Evolutionary conservation across 1,140 invertebrate species (phyloP), one percentile per base, ranked within the genome.

Genomic region (Papilio polyxenes): DNA sequence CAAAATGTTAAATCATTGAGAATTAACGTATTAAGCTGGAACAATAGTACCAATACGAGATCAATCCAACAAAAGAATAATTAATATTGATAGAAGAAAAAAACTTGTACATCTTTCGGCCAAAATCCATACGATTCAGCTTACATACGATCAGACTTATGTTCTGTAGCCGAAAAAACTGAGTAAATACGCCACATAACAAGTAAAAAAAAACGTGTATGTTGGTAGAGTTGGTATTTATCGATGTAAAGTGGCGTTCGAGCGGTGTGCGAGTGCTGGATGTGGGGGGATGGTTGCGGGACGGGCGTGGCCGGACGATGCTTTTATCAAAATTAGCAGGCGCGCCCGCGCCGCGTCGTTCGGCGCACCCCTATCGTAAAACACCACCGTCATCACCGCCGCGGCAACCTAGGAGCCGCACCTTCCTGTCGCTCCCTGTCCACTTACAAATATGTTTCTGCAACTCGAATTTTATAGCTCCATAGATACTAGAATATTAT

Each of bases 281-380:
- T 20, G 62, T 23, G 23, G 62, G 62, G 23, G 65, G 77, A 80
- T 51, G 83, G 56, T 79, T 83, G 85, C 82, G 80, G 81, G 84
- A 75, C 87, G 89, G 92, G 92, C 84, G 92, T 89, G 92, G 91
- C 89, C 89, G 91, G 87, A 88, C 89, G 88, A 90, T 84, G 92
- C 92, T 94, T 94, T 94, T 92, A 93, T 92, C 92, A 89, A 93
- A 94, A 93, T 94, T 93, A 92, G 91, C 89, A 87, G 92, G 88
- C 92, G 91, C 92, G 89, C 91, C 92, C 91, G 89, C 84, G 88
- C 83, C 69, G 83, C 82, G 65, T 37, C 65, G 23, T 40, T 72
- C 31, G 89, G 85, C 93, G 89, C 93, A 90, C 93, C 93, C 92
- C 87, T 87, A 83, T 91, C 92, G 90, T 94, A 94, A 94, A 94